Conservation (phyloP, 2,888 invertebrate species). For the Conus canariensis region DNA sequence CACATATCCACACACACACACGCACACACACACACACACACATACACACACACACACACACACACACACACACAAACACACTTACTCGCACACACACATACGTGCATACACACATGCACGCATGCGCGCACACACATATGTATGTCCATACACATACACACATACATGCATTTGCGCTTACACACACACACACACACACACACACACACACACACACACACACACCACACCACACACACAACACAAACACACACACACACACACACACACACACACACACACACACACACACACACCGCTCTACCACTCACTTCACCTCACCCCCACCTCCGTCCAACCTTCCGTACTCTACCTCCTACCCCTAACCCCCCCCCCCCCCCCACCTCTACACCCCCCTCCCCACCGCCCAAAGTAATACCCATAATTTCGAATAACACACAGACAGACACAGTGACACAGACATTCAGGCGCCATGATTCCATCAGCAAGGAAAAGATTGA, state of each 20-base stretch:
- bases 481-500: too few species aligned
- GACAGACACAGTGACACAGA: too few species aligned
- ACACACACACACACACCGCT: neutral
- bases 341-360: too few species aligned
- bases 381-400: too few species aligned
- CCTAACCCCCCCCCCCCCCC: too few species aligned
- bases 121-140: neutral
- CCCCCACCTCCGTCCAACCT: too few species aligned
- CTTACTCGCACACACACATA: neutral
- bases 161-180: too few species aligned
- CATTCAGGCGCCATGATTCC: too few species aligned
- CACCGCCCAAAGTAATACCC: too few species aligned
- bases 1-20: neutral
- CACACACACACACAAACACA: neutral
- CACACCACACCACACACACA: neutral
- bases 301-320: too few species aligned
- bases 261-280: conserved; percentile 2
- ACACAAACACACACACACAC: neutral
- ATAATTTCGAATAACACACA: too few species aligned
- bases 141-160: neutral
- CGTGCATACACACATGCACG: neutral
- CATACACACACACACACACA: neutral
- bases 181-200: too few species aligned
- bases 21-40: neutral
- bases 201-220: neutral